These are phyloP conservation scores for Zoroaster sp. DNA, from an alignment of 53 echinoderm and acorn worm genomes.

Conservation along the genomic window DNA sequence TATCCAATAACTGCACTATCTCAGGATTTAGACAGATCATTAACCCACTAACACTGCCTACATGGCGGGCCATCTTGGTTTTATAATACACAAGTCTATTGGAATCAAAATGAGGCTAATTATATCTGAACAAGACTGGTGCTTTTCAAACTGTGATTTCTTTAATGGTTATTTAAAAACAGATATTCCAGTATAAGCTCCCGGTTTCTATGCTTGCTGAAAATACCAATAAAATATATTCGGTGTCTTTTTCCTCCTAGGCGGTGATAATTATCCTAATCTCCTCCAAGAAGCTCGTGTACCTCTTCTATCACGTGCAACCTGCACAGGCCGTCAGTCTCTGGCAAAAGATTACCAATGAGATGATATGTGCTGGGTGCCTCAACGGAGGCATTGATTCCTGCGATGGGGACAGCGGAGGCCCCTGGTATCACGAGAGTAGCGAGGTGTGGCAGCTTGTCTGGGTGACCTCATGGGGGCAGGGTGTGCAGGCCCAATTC, in stretches of 20 bases:
- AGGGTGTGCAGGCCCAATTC: constrained; percentile 91
- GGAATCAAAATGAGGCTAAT: too few species aligned
- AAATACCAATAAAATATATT: too few species aligned
- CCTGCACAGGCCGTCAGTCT: constrained; percentile 69
- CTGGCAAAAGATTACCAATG: constrained; percentile 74
- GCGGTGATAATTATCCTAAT: constrained; percentile 73
- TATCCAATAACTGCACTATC: too few species aligned
- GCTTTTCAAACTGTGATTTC: too few species aligned
- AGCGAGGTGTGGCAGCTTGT: constrained; percentile 79
- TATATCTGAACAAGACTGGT: too few species aligned
- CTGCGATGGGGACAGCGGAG: constrained; percentile 95
- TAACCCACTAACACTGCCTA: too few species aligned
- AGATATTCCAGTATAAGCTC: too few species aligned
- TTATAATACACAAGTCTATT: too few species aligned
- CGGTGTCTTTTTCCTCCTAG: not conserved
- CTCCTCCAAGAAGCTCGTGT: constrained; percentile 84
- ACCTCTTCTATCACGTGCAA: constrained; percentile 68
- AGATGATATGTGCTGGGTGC: constrained; percentile 95
- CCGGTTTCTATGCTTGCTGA: too few species aligned
- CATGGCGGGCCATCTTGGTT: too few species aligned
- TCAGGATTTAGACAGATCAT: too few species aligned
- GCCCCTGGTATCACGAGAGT: constrained; percentile 81
- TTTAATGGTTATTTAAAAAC: too few species aligned
- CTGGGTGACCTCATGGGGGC: constrained; percentile 95
- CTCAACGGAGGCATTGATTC: constrained; percentile 84